Evolutionary conservation across 2,797 vertebrate species (phyloP).

Genomic region (Tokudaia muenninki): DNA sequence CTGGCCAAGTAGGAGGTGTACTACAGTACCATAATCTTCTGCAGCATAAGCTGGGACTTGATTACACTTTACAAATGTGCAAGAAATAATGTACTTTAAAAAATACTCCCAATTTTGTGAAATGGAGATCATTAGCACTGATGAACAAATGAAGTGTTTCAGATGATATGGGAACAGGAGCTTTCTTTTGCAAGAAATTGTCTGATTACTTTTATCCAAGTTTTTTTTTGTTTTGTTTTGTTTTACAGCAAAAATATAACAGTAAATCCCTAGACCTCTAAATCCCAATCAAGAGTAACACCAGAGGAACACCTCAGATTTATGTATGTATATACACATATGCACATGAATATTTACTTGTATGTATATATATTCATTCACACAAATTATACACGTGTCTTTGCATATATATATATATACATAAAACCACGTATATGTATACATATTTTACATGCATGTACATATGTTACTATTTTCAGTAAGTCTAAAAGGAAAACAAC

Average conservation of each 20-base stretch:
- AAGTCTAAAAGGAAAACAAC: neutral
- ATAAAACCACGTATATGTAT: neutral
- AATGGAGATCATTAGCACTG: neutral
- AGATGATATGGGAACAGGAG: neutral
- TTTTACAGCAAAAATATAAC: neutral
- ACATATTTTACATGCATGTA: neutral
- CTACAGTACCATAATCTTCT: neutral
- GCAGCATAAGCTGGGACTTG: neutral
- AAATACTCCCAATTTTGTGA: slow-evolving; percentile 72
- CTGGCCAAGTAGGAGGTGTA: neutral
- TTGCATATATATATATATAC: neutral
- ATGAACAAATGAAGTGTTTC: neutral
- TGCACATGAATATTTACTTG: neutral
- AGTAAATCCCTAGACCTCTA: neutral
- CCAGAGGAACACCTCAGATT: neutral
- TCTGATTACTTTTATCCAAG: neutral
- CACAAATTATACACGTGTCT: neutral
- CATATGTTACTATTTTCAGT: neutral
- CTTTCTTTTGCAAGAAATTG: slow-evolving; percentile 7
- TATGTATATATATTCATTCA: neutral
- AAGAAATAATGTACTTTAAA: slow-evolving; percentile 2
- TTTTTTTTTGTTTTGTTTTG: neutral
- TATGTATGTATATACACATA: neutral
- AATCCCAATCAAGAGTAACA: slow-evolving; percentile 1
- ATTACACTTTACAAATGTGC: neutral